phyloP scores from a whole-genome alignment of 2,113 vertebrate species.

The Chaetops frenatus region DNA sequence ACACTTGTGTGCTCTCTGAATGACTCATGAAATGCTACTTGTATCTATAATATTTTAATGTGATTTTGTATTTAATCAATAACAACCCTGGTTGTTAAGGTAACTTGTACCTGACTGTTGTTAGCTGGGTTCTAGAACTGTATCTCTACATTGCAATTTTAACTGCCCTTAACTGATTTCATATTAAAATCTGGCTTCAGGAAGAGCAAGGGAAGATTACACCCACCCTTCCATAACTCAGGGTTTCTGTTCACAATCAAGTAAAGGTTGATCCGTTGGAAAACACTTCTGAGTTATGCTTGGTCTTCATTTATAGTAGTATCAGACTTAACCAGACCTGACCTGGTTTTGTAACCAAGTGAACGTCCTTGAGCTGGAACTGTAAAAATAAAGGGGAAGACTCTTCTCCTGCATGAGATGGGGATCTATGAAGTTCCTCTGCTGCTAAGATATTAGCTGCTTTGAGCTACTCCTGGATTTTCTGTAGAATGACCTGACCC shows the following conservation, averaged over 20 bases:
- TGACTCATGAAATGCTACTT: not conserved
- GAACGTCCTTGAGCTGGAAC: not conserved
- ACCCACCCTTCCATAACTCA: not conserved
- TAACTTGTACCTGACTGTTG: not conserved
- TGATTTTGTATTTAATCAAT: not conserved
- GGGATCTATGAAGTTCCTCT: not conserved
- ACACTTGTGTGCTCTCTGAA: not conserved
- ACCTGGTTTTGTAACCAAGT: not conserved
- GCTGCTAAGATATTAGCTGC: constrained; percentile 9
- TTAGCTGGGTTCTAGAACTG: not conserved
- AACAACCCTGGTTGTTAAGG: not conserved
- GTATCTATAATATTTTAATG: not conserved
- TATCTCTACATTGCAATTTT: not conserved
- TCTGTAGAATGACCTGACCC: not conserved
- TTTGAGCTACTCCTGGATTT: not conserved
- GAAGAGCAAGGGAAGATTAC: not conserved
- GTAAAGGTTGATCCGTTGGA: not conserved
- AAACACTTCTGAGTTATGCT: not conserved
- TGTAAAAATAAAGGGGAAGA: not conserved
- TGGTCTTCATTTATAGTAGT: not conserved
- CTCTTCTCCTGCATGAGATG: not conserved
- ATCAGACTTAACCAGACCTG: not conserved
- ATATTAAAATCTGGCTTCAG: not conserved
- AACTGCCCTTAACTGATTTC: not conserved
- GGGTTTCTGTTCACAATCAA: not conserved